phyloP scores from a whole-genome alignment of 2,113 vertebrate genomes.

The Rhinichthys klamathensis region DNA sequence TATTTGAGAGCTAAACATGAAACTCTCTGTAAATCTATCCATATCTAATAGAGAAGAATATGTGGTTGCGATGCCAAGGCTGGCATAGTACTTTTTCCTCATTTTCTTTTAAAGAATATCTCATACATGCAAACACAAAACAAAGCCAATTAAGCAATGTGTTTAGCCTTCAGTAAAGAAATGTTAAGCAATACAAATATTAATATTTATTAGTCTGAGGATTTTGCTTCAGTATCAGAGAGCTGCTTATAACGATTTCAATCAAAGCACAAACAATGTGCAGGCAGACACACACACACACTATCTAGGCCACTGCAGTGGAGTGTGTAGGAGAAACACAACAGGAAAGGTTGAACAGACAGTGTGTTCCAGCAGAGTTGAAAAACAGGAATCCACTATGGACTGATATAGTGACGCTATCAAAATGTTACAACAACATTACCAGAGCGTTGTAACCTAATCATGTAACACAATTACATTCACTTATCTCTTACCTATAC shows the following conservation, averaged over 20 bases:
- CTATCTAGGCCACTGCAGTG: constrained; percentile 27
- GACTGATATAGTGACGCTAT: constrained; percentile 18
- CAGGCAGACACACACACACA: not conserved
- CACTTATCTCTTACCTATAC: not conserved
- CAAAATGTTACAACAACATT: not conserved
- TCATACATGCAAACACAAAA: constrained; percentile 9
- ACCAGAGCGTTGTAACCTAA: not conserved
- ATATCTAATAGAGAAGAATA: constrained; percentile 56
- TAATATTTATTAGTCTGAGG: not conserved
- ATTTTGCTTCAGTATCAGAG: not conserved
- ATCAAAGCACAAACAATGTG: constrained; percentile 23
- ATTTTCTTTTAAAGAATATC: constrained; percentile 16
- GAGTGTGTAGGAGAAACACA: constrained; percentile 53
- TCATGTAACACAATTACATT: constrained; percentile 20
- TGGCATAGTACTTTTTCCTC: constrained; percentile 28
- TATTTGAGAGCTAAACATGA: constrained; percentile 40
- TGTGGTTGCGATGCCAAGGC: constrained; percentile 45
- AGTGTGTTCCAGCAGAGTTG: constrained; percentile 50
- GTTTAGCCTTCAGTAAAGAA: not conserved
- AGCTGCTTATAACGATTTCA: not conserved
- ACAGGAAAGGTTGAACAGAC: constrained; percentile 56
- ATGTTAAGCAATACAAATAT: not conserved
- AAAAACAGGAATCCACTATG: constrained; percentile 59
- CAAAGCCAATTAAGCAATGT: not conserved
- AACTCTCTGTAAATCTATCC: constrained; percentile 33